Evolutionary conservation across 1,140 invertebrate species (phyloP).

Genomic region (Anoplophora glabripennis): DNA sequence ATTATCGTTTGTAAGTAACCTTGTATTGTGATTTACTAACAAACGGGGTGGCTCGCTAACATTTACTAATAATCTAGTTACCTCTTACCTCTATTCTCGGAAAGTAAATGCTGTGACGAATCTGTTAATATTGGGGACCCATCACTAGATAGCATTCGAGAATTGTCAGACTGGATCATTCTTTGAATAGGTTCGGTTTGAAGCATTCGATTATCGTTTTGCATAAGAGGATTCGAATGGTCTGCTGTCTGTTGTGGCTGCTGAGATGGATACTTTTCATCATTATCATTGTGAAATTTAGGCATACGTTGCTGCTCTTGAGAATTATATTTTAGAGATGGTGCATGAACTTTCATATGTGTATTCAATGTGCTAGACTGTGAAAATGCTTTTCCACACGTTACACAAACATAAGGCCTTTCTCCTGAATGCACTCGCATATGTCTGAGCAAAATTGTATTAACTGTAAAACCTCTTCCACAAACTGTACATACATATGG

Average conservation of each 20-base stretch:
- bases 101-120: constrained; percentile 31
- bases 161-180: constrained; percentile 34
- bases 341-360: constrained; percentile 46
- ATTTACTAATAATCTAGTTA: constrained; percentile 31
- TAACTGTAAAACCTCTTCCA: constrained; percentile 55
- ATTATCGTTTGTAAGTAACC: constrained; percentile 35
- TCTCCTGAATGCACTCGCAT: constrained; percentile 58
- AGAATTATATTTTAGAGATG: constrained; percentile 36
- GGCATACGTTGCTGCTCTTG: constrained; percentile 30
- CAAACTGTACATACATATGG: constrained; percentile 65
- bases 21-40: constrained; percentile 38
- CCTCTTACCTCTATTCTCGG: constrained; percentile 34
- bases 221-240: constrained; percentile 18
- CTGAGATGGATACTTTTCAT: constrained; percentile 18
- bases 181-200: constrained; percentile 32
- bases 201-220: constrained; percentile 31
- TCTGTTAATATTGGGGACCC: constrained; percentile 36
- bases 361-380: constrained; percentile 48
- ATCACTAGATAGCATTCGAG: constrained; percentile 33
- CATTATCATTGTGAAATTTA: constrained; percentile 16
- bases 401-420: constrained; percentile 58
- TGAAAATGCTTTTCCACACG: constrained; percentile 52
- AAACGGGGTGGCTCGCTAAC: constrained; percentile 35
- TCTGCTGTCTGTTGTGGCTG: constrained; percentile 25
- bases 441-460: constrained; percentile 50